Percentiles rank a stretch among this genome's conserved stretches.
Evolutionary conservation across 2,113 vertebrate species (phyloP).

Genomic region (Chamaetylas fuelleborni): DNA sequence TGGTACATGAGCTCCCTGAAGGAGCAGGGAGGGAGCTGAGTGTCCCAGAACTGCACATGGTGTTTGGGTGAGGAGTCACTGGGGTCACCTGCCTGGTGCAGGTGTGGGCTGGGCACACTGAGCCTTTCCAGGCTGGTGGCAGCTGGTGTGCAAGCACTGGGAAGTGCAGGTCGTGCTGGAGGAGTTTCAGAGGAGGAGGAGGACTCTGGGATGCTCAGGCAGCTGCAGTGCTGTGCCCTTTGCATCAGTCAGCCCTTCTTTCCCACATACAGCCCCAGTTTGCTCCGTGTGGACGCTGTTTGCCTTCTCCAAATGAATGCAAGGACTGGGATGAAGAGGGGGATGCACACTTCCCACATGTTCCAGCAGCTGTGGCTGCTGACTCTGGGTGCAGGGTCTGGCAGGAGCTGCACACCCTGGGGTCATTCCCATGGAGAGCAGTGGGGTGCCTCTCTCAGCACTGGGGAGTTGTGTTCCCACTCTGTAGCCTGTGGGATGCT

Average conservation of each 20-base stretch:
- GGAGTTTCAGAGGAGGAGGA: background rate
- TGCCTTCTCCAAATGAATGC: accelerated
- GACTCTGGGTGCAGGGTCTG: accelerated
- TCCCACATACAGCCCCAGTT: background rate
- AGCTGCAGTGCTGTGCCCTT: background rate
- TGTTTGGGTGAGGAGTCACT: accelerated
- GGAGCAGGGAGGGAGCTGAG: background rate
- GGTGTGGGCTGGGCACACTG: background rate
- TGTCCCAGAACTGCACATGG: accelerated
- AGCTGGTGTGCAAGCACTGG: background rate
- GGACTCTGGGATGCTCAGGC: background rate
- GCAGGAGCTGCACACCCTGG: accelerated
- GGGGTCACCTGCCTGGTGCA: background rate
- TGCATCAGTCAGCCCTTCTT: background rate
- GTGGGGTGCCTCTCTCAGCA: accelerated
- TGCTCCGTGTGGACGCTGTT: accelerated
- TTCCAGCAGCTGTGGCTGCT: background rate
- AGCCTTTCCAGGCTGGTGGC: background rate
- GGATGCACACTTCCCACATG: accelerated
- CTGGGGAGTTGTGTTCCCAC: background rate
- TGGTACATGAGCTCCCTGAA: accelerated
- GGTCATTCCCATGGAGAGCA: background rate
- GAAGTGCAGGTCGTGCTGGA: background rate
- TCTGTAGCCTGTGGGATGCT: accelerated
- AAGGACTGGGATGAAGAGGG: accelerated